Evolutionary conservation across 2,113 vertebrate genomes (phyloP), one percentile per base, ranked within the genome.

Genomic region (Upupa epops): DNA sequence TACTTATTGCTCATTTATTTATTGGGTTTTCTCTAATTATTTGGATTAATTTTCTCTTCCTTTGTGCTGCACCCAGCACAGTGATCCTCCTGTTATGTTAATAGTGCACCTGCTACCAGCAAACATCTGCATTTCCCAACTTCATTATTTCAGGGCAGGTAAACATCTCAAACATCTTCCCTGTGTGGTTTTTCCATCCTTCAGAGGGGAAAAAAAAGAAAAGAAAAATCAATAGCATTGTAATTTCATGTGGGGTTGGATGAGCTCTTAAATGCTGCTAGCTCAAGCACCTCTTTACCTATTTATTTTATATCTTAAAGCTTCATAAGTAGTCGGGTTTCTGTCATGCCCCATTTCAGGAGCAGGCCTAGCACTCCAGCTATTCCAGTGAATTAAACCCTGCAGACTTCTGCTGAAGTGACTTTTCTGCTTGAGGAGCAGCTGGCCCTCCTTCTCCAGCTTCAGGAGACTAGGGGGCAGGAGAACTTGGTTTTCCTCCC

Each of bases 291-390:
- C 80, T 88, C 80, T 56, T 82, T 46, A 46, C 86, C 89, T 83
- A 79, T 89, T 94, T 74, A 70, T 80, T 79, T 92, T 29, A 6
- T 55, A 42, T 73, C 90, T 88, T 46, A 82, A 60, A 77, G 83
- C 83, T 93, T 77, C 60, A 71, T 70, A 77, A 88, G 93, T 84
- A 81, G 70, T 17, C 60, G 11, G 71, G n/a, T 42, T 80, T 65
- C 51, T 75, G 61, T 86, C 24, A 1, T 74, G 83, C 49, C 63
- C 54, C 2, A 26, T 17, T 66, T 52, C 55, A n/a, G 80, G 56
- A 85, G 87, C 93, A 64, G 6, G 17, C 78, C 90, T 90, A 79
- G 93, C 83, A 60, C 72, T 89, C 60, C 34, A 9, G 2, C 81
- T 66, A 34, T 68, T 66, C 17, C 32, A 78, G 80, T 94, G 89